These are phyloP conservation scores for Malachius bipustulatus DNA, from an alignment of 2,888 invertebrate species.

Conservation along the genomic window DNA sequence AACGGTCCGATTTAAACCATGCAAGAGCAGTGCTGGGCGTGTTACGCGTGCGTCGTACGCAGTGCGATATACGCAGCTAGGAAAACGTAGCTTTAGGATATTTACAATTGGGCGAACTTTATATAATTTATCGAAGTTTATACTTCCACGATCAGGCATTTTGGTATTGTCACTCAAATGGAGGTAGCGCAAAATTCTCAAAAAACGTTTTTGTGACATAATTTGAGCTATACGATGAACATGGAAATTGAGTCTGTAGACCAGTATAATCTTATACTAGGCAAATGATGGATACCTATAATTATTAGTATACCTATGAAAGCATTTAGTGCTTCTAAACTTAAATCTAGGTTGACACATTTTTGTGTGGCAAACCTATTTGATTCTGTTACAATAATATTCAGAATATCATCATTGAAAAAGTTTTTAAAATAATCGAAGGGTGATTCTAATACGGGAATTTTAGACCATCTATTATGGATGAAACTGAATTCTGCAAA, in stretches of 20 bases:
- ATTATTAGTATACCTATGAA: slow-evolving; percentile 1
- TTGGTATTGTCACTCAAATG: slow-evolving; percentile 11
- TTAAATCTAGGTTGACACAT: neutral
- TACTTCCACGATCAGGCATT: slow-evolving; percentile 8
- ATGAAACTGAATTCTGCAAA: no score
- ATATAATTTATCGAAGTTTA: slow-evolving; percentile 18
- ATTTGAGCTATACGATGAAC: slow-evolving; percentile 3
- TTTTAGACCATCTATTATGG: no score
- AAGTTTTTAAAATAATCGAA: no score
- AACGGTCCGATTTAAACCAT: no score
- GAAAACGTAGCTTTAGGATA: slow-evolving; percentile 7
- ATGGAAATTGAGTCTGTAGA: slow-evolving; percentile 1
- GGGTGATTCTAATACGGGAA: no score
- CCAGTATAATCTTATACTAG: slow-evolving; percentile 9
- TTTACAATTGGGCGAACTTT: slow-evolving; percentile 17
- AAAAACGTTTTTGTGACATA: slow-evolving; percentile 7
- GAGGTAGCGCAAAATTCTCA: slow-evolving; percentile 10
- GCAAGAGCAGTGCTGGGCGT: no score
- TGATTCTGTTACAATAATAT: neutral
- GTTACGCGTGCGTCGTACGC: no score
- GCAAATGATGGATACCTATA: slow-evolving; percentile 8
- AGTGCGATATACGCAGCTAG: no score
- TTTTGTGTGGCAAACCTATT: slow-evolving; percentile 1
- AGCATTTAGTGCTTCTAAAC: neutral
- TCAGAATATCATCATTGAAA: no score